Conservation (phyloP, 1,140 invertebrate species). For the Temnothorax longispinosus region DNA sequence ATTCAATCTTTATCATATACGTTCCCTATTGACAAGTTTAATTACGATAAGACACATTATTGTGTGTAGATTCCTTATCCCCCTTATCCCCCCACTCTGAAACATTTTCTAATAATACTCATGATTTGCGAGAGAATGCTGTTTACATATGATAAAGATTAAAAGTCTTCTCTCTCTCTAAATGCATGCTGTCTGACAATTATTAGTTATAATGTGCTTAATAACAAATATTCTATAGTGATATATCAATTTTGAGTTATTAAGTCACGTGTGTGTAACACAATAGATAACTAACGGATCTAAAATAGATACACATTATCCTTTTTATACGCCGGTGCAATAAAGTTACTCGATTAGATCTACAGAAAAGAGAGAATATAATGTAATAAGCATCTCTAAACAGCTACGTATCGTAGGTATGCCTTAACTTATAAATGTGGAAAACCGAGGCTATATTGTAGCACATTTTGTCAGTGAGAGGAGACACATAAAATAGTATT, state of each 20-base stretch:
- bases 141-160: slow-evolving; percentile 45
- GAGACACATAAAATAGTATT: slow-evolving; percentile 12
- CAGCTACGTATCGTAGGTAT: slow-evolving; percentile 1
- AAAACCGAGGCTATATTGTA: slow-evolving; percentile 8
- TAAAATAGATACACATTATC: slow-evolving; percentile 38
- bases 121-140: neutral
- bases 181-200: slow-evolving; percentile 34
- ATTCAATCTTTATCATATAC: slow-evolving; percentile 52
- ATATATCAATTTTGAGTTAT: slow-evolving; percentile 41
- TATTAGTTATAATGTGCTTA: slow-evolving; percentile 50
- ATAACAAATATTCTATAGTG: slow-evolving; percentile 40
- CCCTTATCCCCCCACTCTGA: too few relatives aligned
- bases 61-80: neutral
- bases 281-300: neutral
- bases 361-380: slow-evolving; percentile 49
- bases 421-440: slow-evolving; percentile 36
- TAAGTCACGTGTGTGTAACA: slow-evolving; percentile 9
- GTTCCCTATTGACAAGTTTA: neutral
- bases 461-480: neutral
- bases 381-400: slow-evolving; percentile 37
- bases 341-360: slow-evolving; percentile 54
- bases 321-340: slow-evolving; percentile 23
- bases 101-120: neutral
- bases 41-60: neutral
- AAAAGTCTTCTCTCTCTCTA: slow-evolving; percentile 7